A percentile compares a stretch with the other conserved stretches of the same genome.
Evolutionary conservation across 2,113 vertebrate genomes (phyloP).

Genomic region (Probosciger aterrimus): DNA sequence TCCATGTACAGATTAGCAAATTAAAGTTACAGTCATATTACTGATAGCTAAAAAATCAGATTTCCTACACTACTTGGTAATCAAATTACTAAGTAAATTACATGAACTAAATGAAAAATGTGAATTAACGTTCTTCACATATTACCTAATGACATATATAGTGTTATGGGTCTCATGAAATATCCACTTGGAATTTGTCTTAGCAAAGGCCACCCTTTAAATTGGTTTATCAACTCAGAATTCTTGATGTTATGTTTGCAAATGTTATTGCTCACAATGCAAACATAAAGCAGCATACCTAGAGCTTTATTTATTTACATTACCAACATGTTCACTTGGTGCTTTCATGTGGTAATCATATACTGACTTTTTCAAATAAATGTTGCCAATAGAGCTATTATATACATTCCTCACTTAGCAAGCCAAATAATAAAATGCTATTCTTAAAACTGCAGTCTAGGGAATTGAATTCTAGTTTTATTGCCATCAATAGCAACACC

Average conservation of each 20-base stretch:
- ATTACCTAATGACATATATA: neutral
- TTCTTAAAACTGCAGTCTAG: neutral
- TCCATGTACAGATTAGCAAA: neutral
- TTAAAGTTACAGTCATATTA: neutral
- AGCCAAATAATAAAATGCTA: neutral
- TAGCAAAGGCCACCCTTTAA: neutral
- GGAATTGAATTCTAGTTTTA: neutral
- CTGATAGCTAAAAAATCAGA: neutral
- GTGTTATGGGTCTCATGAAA: neutral
- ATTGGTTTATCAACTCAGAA: constrained; percentile 4
- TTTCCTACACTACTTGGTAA: neutral
- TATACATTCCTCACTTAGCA: neutral
- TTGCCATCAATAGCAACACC: neutral
- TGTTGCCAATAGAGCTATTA: neutral
- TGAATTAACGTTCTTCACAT: neutral
- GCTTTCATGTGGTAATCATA: constrained; percentile 20
- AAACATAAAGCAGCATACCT: constrained; percentile 8
- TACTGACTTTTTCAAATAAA: constrained; percentile 22
- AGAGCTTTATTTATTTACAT: constrained; percentile 50
- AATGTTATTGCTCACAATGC: neutral
- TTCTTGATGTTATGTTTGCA: constrained; percentile 35
- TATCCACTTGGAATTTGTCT: neutral
- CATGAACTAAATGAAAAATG: neutral
- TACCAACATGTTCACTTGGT: neutral
- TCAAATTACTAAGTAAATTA: neutral